A percentile compares a stretch with the other conserved stretches of the same genome.
Conservation (phyloP, 2,113 vertebrate species). For the Carlito syrichta region DNA sequence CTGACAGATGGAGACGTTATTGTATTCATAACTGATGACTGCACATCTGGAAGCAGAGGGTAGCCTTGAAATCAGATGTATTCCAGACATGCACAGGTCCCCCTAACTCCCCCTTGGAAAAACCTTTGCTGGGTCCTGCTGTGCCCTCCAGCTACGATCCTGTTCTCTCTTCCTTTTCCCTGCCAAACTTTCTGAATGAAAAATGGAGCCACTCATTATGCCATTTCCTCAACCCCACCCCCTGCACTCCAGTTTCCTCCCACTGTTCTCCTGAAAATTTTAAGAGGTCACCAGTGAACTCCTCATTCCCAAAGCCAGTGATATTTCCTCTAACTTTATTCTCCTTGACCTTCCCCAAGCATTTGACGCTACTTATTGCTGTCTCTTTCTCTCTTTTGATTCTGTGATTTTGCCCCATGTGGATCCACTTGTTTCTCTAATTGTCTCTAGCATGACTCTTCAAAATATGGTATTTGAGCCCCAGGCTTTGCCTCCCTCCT, state of each 20-base stretch:
- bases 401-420: background rate
- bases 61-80: constrained; percentile 56
- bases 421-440: background rate
- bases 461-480: background rate
- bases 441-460: background rate
- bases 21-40: background rate
- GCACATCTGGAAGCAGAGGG: constrained; percentile 57
- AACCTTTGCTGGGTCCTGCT: constrained; percentile 63
- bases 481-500: background rate
- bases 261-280: background rate
- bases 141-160: constrained; percentile 62
- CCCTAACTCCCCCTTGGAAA: constrained; percentile 40
- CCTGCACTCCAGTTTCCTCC: background rate
- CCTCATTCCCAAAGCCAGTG: background rate
- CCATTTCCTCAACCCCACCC: constrained; percentile 46
- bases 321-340: background rate
- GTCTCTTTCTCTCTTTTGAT: background rate
- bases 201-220: constrained; percentile 55
- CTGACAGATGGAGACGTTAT: constrained; percentile 25
- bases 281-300: background rate
- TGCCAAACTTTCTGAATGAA: constrained; percentile 57
- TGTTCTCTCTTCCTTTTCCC: constrained; percentile 44
- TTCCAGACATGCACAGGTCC: constrained; percentile 47
- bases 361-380: background rate
- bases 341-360: background rate